Conservation (phyloP, 2,888 invertebrate species). For the Mayetiola destructor region DNA sequence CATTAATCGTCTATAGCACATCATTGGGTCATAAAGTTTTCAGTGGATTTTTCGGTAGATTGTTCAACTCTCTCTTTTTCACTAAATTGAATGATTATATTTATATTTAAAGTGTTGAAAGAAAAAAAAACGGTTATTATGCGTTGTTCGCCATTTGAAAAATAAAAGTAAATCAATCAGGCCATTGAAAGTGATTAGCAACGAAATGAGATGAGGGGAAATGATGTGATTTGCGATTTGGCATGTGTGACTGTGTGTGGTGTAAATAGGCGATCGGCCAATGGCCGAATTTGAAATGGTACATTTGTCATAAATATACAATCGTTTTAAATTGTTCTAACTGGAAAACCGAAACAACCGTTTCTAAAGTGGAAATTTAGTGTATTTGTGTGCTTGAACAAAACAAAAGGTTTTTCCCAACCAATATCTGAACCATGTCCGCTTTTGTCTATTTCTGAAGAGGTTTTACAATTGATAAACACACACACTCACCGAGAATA, state of each 20-base stretch:
- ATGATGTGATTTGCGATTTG: no score
- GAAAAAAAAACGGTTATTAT: no score
- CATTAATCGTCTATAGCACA: no score
- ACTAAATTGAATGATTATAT: no score
- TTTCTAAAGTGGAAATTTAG: neutral
- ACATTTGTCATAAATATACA: no score
- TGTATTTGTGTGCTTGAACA: neutral
- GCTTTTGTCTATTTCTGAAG: neutral
- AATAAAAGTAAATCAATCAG: neutral
- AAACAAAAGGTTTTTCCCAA: constrained; percentile 12
- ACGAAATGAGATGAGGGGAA: no score
- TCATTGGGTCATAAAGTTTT: constrained; percentile 3
- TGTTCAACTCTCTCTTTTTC: no score
- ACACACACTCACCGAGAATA: neutral
- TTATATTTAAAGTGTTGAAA: neutral
- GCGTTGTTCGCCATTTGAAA: neutral
- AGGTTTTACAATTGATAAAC: constrained; percentile 1
- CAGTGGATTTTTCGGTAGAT: neutral
- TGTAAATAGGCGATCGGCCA: no score
- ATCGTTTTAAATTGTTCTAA: no score
- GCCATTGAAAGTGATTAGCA: constrained; percentile 7
- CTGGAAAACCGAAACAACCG: neutral
- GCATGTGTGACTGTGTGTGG: no score
- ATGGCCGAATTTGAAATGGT: constrained; percentile 11
- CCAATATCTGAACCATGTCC: neutral